Conservation (phyloP, 2,888 invertebrate species). For the Nudaria mundana region DNA sequence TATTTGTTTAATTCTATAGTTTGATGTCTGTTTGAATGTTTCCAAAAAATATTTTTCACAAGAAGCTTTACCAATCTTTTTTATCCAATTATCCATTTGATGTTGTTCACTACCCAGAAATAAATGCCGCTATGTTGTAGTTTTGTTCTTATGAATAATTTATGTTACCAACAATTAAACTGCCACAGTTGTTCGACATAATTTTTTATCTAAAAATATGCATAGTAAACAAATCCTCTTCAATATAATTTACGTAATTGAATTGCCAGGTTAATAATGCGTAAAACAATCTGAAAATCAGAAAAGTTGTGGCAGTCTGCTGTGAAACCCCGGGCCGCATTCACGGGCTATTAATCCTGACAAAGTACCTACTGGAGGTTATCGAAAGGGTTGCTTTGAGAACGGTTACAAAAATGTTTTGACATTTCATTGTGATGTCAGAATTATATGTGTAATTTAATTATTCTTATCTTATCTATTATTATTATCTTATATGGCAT, state of each 20-base stretch:
- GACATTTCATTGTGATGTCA: constrained; percentile 47
- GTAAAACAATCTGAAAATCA: constrained; percentile 76
- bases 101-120: neutral
- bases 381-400: constrained; percentile 69
- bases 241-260: constrained; percentile 72
- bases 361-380: constrained; percentile 60
- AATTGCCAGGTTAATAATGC: constrained; percentile 77
- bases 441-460: neutral
- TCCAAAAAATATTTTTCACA: too few species aligned
- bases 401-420: constrained; percentile 68
- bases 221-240: constrained; percentile 42
- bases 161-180: constrained; percentile 19
- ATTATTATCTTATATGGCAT: too few species aligned
- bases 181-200: constrained; percentile 19
- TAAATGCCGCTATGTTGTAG: neutral
- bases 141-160: constrained; percentile 25
- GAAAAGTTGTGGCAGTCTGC: constrained; percentile 59
- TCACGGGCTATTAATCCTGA: constrained; percentile 78
- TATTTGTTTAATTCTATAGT: too few species aligned
- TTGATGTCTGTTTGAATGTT: too few species aligned
- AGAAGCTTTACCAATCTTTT: too few species aligned
- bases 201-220: constrained; percentile 17
- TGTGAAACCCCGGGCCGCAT: constrained; percentile 51
- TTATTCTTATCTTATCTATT: neutral
- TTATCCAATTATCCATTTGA: too few species aligned